Base-by-base conservation (phyloP, 2,888 invertebrate genomes). In the Meteorus cinctellus region DNA sequence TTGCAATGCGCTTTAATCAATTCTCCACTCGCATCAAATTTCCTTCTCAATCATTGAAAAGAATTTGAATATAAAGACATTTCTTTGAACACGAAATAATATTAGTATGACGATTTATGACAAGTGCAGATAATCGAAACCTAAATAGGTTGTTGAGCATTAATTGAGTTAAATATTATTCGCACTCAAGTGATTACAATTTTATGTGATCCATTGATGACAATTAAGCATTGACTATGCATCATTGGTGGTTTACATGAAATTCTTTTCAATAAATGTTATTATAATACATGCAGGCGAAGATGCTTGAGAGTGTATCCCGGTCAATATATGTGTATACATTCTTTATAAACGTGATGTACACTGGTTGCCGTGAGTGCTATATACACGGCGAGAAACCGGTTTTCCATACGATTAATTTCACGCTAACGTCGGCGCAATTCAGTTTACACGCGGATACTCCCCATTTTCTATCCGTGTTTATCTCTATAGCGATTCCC, bases 401-500 rank as follows among this genome's bases (percentile, higher is more conserved):
- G 88, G 88, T 89, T 88, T 84, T 82, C 85, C 85, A 82, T 85
- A 85, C 86, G 86, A 87, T 88, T 88, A 88, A 89, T 89, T 89
- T 89, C 88, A 88, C 88, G 88, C 86, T 84, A 84, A 88, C 87
- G 84, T 87, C 86, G 84, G 82, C 80, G 87, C 88, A 85, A 88
- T 88, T 88, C 87, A 86, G 87, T 87, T 87, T 88, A 85, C 87
- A 86, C 86, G 85, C 19, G 36, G 85, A 85, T 86, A 85, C 85
- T 84, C 82, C 83, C 84, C 84, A 84, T 81, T 81, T 81, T 80
- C 80, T 78, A 79, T 79, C 19, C 19, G n/a, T 55, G 55, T 19
- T 55, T 55, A 55, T 55, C 19, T 55, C 55, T 19, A 55, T 55
- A 55, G 77, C 55, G 45, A 51, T 48, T 68, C 62, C 31, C 60